Evolutionary conservation across 1,140 invertebrate genomes (phyloP).

Genomic region (Drosophila ohnishii): DNA sequence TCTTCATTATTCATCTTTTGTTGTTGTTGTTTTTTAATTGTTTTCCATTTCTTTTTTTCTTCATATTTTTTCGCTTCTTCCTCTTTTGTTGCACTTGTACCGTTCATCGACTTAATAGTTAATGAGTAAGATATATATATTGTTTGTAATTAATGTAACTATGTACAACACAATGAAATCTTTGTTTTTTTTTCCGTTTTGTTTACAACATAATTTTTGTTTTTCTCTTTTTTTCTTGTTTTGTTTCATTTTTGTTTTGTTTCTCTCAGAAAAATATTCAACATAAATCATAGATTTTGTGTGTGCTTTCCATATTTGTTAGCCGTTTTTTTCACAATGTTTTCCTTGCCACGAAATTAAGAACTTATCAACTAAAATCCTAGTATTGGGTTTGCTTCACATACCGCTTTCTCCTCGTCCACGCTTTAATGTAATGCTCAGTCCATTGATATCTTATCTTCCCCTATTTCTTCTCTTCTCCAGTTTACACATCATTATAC

Average conservation of each 20-base stretch:
- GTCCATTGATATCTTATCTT: conserved; percentile 73
- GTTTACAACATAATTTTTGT: conserved; percentile 72
- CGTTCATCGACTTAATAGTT: conserved; percentile 75
- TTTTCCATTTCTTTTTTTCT: conserved; percentile 24
- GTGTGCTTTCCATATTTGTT: conserved; percentile 61
- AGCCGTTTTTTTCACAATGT: conserved; percentile 50
- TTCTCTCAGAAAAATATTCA: conserved; percentile 67
- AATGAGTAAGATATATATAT: conserved; percentile 78
- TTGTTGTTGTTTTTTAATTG: conserved; percentile 45
- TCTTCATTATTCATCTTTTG: conserved; percentile 44
- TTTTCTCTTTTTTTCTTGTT: conserved; percentile 20
- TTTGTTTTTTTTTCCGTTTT: conserved; percentile 60
- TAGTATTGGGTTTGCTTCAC: conserved; percentile 62
- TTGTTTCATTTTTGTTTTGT: conserved; percentile 34
- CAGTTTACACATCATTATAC: conserved; percentile 21
- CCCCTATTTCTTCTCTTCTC: conserved; percentile 15
- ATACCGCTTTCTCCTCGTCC: conserved; percentile 36
- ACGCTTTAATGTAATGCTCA: conserved; percentile 68
- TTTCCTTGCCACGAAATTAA: conserved; percentile 39
- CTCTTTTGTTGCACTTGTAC: conserved; percentile 73
- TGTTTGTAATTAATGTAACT: conserved; percentile 75
- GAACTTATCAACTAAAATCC: conserved; percentile 75
- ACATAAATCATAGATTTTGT: conserved; percentile 65
- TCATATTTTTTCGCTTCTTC: conserved; percentile 28
- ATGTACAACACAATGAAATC: conserved; percentile 80